Base-by-base conservation (phyloP, 2,797 vertebrate species). In the Lacerta agilis region DNA sequence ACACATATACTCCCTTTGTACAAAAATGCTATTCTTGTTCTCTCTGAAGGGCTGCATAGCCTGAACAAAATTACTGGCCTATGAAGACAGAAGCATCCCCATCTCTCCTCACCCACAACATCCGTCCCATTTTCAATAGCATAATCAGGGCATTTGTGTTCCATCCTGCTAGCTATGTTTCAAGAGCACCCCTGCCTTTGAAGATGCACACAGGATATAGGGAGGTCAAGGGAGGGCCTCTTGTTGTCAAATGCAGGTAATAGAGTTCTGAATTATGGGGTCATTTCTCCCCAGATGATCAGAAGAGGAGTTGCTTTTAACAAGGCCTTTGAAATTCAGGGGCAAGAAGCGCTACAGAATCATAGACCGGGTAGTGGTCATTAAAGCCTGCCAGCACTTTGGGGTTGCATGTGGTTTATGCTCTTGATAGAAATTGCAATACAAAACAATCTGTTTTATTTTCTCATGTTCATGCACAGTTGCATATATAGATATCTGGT, bases 251-350 rank as follows among this genome's bases (percentile, higher is more conserved):
- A 9, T 15, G 1, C 66, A 20, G 73, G 5, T 25, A 85, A 45
- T 13, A 1, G 69, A 17, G n/a, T 78, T 43, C 38, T 67, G 29
- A 77, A 85, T 77, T 23, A 11, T 43, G 4, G 33, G 15, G n/a
- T 41, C 33, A 84, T 8, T 33, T 9, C 33, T 0, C 20, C 49
- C 13, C 1, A 0, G 0, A 55, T 79, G 49, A 27, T 43, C 69
- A 1, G 33, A 61, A 4, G 0, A 0, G 73, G 1, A 36, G 61
- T 61, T 41, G 78, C 25, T 73, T 0, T 1, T 67, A 38, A 64
- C 29, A 27, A 77, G 87, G 8, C 1, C 69, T n/a, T 38, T 2
- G 67, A 55, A 55, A 85, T 76, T 17, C 83, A 76, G 33, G 25
- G 36, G 27, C 9, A 33, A 66, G 0, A 2, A 2, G 9, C 55